phyloP scores from a whole-genome alignment of 2,797 vertebrate species.

The Pseudomugil tenellus region DNA sequence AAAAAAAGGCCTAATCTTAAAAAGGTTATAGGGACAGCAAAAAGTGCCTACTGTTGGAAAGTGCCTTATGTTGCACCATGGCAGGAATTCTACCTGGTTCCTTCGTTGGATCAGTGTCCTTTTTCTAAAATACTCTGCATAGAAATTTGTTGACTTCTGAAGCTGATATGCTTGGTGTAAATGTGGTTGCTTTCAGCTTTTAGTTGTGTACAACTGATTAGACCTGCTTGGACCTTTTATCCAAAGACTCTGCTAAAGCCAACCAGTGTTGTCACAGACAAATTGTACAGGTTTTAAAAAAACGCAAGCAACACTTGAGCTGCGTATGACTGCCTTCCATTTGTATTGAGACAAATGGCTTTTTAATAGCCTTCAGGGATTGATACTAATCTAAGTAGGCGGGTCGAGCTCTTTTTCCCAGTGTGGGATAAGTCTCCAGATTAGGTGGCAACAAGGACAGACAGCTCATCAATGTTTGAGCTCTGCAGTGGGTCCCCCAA shows the following conservation, averaged over 20 bases:
- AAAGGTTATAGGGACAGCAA: too few relatives aligned
- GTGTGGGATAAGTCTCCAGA: constrained; percentile 61
- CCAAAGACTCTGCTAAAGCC: constrained; percentile 21
- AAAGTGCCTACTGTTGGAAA: too few relatives aligned
- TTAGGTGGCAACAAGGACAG: constrained; percentile 54
- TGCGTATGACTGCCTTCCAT: constrained; percentile 70
- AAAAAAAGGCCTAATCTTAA: too few relatives aligned
- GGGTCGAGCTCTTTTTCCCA: constrained; percentile 60
- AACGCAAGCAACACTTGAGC: constrained; percentile 70
- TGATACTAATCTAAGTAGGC: constrained; percentile 75
- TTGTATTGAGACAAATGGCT: constrained; percentile 78
- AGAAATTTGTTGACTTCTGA: too few relatives aligned
- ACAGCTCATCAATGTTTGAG: constrained; percentile 38
- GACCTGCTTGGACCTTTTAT: background rate
- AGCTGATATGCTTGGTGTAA: too few relatives aligned
- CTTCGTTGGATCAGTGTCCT: too few relatives aligned
- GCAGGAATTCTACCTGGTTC: too few relatives aligned
- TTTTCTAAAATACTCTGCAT: too few relatives aligned
- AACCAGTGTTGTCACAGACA: constrained; percentile 24
- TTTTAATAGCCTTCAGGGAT: constrained; percentile 80
- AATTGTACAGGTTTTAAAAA: constrained; percentile 71
- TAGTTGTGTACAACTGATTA: background rate
- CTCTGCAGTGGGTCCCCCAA: constrained; percentile 17
- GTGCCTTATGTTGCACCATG: too few relatives aligned
- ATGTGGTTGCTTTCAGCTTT: too few relatives aligned